These are phyloP conservation scores for Biston betularia DNA, from an alignment of 2,888 invertebrate species.

Conservation along the genomic window DNA sequence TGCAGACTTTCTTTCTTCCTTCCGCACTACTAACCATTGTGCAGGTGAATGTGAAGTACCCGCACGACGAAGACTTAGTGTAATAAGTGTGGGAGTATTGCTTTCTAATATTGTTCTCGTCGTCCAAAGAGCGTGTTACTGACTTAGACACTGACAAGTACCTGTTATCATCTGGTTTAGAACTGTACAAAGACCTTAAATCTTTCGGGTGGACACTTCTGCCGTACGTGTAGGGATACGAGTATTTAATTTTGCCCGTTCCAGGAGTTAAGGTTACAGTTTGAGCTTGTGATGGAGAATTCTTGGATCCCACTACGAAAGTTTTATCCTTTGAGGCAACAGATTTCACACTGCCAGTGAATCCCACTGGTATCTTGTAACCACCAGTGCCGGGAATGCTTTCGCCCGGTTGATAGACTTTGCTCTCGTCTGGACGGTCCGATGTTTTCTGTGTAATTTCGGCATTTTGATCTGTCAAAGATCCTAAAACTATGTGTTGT, in stretches of 20 bases:
- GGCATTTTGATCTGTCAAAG: conserved; percentile 86
- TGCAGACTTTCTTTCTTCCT: conserved; percentile 92
- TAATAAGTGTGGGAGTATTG: conserved; percentile 93
- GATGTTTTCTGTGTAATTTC: conserved; percentile 87
- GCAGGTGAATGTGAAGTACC: conserved; percentile 94
- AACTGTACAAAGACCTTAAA: conserved; percentile 68
- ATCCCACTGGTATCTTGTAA: conserved; percentile 89
- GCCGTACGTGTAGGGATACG: conserved; percentile 60
- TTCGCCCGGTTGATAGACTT: conserved; percentile 88
- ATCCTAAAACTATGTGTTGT: conserved; percentile 88
- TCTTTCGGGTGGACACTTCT: conserved; percentile 70
- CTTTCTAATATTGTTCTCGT: conserved; percentile 88
- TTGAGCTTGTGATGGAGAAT: conserved; percentile 89
- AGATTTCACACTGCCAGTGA: conserved; percentile 89
- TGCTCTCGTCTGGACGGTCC: conserved; percentile 82
- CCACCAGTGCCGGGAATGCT: conserved; percentile 89
- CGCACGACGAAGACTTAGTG: conserved; percentile 94
- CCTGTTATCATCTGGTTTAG: conserved; percentile 84
- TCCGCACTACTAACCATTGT: conserved; percentile 92
- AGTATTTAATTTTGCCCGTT: conserved; percentile 75
- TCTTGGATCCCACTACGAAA: conserved; percentile 84
- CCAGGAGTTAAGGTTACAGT: conserved; percentile 86
- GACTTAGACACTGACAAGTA: conserved; percentile 93
- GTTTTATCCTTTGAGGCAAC: conserved; percentile 87
- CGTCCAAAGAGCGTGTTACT: conserved; percentile 90